Conservation (phyloP, 2,888 invertebrate species). For the Himalopsyche tibetana region DNA sequence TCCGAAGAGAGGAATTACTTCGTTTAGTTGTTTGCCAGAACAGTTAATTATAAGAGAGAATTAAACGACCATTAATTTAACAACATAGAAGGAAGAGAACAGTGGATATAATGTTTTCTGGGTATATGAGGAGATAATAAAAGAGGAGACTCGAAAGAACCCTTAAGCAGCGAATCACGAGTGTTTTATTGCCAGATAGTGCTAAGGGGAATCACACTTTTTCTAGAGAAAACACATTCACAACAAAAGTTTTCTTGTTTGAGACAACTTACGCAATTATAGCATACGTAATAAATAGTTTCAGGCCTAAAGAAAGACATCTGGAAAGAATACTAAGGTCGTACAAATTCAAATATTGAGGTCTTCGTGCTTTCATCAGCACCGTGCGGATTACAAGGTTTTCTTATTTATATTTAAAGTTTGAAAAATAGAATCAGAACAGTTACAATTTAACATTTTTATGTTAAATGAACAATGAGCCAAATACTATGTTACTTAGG, state of each 20-base stretch:
- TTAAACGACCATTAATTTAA: conserved; percentile 35
- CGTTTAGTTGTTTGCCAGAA: conserved; percentile 37
- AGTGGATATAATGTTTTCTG: conserved; percentile 40
- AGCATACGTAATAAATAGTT: conserved; percentile 20
- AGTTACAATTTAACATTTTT: too few relatives aligned
- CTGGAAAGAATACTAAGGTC: too few relatives aligned
- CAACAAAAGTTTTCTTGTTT: conserved; percentile 42
- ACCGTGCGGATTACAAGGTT: too few relatives aligned
- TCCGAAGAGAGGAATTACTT: background rate
- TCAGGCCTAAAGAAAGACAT: background rate
- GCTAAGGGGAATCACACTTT: conserved; percentile 42
- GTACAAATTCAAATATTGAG: too few relatives aligned
- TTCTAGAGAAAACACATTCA: conserved; percentile 38
- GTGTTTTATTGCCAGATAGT: conserved; percentile 43
- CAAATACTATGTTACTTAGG: too few relatives aligned
- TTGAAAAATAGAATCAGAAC: too few relatives aligned
- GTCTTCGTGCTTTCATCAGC: too few relatives aligned
- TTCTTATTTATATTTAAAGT: too few relatives aligned
- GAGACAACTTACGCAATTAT: conserved; percentile 39
- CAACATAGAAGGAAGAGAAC: conserved; percentile 1
- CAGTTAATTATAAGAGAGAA: conserved; percentile 43
- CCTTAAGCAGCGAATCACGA: conserved; percentile 42
- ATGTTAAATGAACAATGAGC: too few relatives aligned
- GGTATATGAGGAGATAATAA: conserved; percentile 36
- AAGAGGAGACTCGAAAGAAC: conserved; percentile 40